Evolutionary conservation across 2,888 invertebrate genomes (phyloP), one percentile per base, ranked within the genome.

Genomic region (Tetragnatha montana): DNA sequence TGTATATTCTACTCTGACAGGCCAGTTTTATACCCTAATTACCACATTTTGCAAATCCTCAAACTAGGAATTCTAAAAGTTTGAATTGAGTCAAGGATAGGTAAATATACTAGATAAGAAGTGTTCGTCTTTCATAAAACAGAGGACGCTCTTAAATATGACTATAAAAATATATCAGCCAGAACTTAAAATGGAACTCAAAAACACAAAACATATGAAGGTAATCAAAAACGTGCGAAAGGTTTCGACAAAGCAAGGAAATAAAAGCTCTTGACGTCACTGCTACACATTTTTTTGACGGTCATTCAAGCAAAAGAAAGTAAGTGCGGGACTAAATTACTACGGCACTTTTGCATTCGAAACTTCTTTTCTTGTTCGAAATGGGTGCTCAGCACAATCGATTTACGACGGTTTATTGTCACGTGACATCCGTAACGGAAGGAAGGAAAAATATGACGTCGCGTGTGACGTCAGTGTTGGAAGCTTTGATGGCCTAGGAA

Each of bases 381-480:
- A 49, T 49, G 14, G 81, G 81, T 69, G 70, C n/a, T 10, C 71
- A 49, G 73, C 22, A 50, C 82, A 82, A 82, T 82, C 82, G 73
- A 82, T 82, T 50, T n/a, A 14, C 49, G 70, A 81, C 49, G 14
- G 50, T 49, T 71, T 81, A 71, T 81, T 81, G 21, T 49, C 70
- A 35, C 73, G 60, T 74, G 82, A 74, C 82, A 74, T 74, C 82
- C 73, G 82, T 50, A 51, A 60, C 60, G 78, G 82, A 74, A 50
- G 60, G 70, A 60, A 21, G 21, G 50, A 21, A 51, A 82, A 50
- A 71, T 21, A 17, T 74, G 82, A 82, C 51, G 82, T 82, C 73
- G 51, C 51, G 51, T 21, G 22, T 50, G 17, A 78, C 60, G 51
- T 78, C 78, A 78, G 10, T 19, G 22, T 21, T 51, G 78, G 78